Percentiles rank a stretch among this genome's conserved stretches.
Conservation (phyloP, 2,113 vertebrate genomes). For the Pituophis catenifer region DNA sequence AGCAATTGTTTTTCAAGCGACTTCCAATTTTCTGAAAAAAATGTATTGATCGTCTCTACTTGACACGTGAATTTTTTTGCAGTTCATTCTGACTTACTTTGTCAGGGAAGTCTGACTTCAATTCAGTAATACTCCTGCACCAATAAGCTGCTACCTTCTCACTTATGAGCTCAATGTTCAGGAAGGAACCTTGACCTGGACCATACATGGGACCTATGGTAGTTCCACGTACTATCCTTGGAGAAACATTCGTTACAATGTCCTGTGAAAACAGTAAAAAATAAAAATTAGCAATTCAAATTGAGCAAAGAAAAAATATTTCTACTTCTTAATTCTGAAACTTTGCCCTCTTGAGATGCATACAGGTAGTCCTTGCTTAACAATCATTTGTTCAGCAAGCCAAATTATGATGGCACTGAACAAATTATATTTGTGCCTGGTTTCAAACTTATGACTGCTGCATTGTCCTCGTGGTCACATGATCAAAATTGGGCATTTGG, state of each 20-base stretch:
- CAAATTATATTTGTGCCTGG: not conserved
- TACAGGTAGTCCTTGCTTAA: not conserved
- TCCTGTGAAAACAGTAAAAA: conserved; percentile 73
- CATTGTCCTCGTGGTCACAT: not conserved
- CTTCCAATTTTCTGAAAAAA: not conserved
- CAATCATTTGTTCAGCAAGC: not conserved
- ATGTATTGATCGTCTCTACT: too few relatives aligned
- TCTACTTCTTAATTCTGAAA: not conserved
- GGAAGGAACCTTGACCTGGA: conserved; percentile 87
- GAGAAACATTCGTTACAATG: conserved; percentile 92
- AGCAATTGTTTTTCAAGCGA: not conserved
- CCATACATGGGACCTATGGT: conserved; percentile 85
- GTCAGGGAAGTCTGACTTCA: conserved; percentile 87
- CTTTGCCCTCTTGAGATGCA: not conserved
- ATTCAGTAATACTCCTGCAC: conserved; percentile 82
- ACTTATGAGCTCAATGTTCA: conserved; percentile 93
- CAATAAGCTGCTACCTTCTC: conserved; percentile 92
- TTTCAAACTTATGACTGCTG: not conserved
- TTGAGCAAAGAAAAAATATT: not conserved
- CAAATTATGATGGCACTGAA: not conserved
- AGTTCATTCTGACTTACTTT: conserved; percentile 72
- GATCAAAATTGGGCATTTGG: not conserved
- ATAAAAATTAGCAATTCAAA: not conserved
- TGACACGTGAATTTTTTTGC: conserved; percentile 23
- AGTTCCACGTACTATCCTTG: conserved; percentile 87